These are phyloP conservation scores for Sardinella longiceps DNA, from an alignment of 2,797 vertebrate species.

Conservation along the genomic window DNA sequence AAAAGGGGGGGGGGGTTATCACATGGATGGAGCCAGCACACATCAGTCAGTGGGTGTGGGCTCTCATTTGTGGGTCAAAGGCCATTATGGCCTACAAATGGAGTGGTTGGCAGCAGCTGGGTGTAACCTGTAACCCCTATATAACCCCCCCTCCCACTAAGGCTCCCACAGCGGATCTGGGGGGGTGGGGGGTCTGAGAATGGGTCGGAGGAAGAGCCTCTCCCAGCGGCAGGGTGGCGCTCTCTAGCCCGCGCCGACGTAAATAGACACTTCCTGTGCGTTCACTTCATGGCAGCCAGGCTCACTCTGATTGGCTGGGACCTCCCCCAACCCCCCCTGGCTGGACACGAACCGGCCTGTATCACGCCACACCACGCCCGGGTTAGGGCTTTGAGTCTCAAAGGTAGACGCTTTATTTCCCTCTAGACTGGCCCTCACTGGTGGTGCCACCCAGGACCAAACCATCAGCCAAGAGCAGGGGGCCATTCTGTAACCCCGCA, in stretches of 20 bases:
- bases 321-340: not conserved
- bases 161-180: not conserved
- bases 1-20: not conserved
- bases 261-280: slow-evolving; percentile 62
- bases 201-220: slow-evolving; percentile 32
- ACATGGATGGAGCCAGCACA: not conserved
- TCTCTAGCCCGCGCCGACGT: slow-evolving; percentile 47
- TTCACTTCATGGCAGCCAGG: slow-evolving; percentile 29
- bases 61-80: not conserved
- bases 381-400: slow-evolving; percentile 49
- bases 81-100: not conserved
- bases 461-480: not conserved
- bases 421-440: not conserved
- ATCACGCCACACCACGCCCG: slow-evolving; percentile 44
- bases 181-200: not conserved
- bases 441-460: not conserved
- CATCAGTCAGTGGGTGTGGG: not conserved
- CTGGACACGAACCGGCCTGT: slow-evolving; percentile 29
- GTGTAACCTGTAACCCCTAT: slow-evolving; percentile 5
- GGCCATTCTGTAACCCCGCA: too few relatives aligned
- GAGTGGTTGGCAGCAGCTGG: not conserved
- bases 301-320: not conserved
- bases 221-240: slow-evolving; percentile 57
- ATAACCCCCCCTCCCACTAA: not conserved
- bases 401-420: slow-evolving; percentile 33